phyloP scores from a whole-genome alignment of 2,888 invertebrate genomes.

The Myathropa florea region DNA sequence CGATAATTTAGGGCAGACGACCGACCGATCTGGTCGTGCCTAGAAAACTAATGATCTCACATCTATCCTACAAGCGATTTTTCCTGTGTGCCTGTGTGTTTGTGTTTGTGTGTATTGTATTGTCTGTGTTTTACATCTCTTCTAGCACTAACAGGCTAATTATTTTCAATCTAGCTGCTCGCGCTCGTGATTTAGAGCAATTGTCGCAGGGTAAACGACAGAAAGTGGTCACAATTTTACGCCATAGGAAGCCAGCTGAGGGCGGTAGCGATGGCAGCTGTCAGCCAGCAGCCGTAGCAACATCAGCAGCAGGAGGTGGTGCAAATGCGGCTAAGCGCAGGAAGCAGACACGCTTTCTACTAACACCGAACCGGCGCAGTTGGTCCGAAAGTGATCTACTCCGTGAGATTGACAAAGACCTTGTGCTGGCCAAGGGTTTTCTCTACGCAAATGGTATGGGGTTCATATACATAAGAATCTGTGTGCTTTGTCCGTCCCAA shows the following conservation, averaged over 20 bases:
- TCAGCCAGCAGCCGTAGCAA: slow-evolving; percentile 58
- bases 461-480: slow-evolving; percentile 56
- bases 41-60: neutral
- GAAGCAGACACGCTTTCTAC: slow-evolving; percentile 79
- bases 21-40: neutral
- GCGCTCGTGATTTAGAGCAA: slow-evolving; percentile 62
- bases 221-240: slow-evolving; percentile 69
- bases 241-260: slow-evolving; percentile 63
- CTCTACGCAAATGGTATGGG: slow-evolving; percentile 81
- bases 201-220: slow-evolving; percentile 59
- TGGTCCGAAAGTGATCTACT: slow-evolving; percentile 82
- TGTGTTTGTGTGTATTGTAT: slow-evolving; percentile 11
- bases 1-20: slow-evolving; percentile 45
- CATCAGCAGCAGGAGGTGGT: slow-evolving; percentile 15
- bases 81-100: slow-evolving; percentile 16
- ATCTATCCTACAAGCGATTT: neutral
- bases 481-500: neutral
- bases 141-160: slow-evolving; percentile 62
- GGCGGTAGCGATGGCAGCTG: slow-evolving; percentile 57
- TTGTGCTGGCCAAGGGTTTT: slow-evolving; percentile 84
- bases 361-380: slow-evolving; percentile 79
- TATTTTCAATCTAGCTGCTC: slow-evolving; percentile 66
- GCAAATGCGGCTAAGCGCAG: slow-evolving; percentile 58
- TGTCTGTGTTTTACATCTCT: slow-evolving; percentile 1
- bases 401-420: slow-evolving; percentile 85